Conservation (phyloP, 2,113 vertebrate genomes). For the Hippocampus comes region DNA sequence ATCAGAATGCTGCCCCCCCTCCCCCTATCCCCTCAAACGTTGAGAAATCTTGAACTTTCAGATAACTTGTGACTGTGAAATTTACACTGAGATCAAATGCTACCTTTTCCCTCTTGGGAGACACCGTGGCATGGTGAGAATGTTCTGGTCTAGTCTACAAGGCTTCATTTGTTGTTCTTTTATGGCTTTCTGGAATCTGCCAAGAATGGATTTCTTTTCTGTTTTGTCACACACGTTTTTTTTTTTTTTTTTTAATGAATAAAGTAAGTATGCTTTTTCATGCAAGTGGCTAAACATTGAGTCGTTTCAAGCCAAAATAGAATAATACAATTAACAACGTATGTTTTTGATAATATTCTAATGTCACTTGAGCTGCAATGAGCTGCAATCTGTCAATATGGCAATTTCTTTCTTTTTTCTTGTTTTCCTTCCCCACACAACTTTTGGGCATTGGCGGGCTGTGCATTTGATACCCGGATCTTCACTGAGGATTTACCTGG, state of each 20-base stretch:
- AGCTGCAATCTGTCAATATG: no score
- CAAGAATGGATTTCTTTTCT: background rate
- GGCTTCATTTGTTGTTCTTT: background rate
- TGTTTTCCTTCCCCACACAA: no score
- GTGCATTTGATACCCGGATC: no score
- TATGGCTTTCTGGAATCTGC: background rate
- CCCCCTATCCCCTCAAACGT: no score
- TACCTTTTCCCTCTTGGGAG: background rate
- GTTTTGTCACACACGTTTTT: background rate
- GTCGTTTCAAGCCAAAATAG: no score
- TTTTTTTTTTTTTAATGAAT: background rate
- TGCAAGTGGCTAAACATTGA: no score
- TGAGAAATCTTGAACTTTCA: background rate
- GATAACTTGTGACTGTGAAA: background rate
- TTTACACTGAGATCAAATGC: background rate
- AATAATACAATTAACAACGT: no score
- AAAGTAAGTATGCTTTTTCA: background rate
- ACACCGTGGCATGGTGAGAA: background rate
- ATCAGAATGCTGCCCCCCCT: no score
- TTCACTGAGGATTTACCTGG: no score
- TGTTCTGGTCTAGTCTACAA: background rate
- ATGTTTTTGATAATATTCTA: no score
- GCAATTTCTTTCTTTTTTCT: no score
- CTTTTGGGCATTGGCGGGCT: no score
- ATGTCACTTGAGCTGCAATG: background rate